These are phyloP conservation scores for Merluccius polli DNA, from an alignment of 2,797 vertebrate genomes.

Conservation along the genomic window DNA sequence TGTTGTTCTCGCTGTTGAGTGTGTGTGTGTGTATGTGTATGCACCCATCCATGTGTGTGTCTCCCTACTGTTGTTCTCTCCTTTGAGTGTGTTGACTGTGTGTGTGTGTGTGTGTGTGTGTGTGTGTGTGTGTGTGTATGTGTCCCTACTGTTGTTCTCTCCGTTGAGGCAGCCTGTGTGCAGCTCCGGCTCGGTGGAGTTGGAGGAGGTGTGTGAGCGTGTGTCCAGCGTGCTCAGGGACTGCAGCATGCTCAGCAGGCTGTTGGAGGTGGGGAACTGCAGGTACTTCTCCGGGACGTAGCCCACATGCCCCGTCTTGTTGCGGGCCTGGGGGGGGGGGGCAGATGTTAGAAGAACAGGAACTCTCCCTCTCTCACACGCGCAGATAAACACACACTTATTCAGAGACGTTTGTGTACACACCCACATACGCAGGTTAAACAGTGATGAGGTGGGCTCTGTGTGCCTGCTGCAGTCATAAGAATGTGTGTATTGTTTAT, in stretches of 20 bases:
- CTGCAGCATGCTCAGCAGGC: conserved; percentile 94
- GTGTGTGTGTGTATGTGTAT: neutral
- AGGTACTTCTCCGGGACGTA: conserved; percentile 98
- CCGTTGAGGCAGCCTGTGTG: conserved; percentile 78
- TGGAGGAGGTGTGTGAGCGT: conserved; percentile 91
- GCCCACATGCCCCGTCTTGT: conserved; percentile 89
- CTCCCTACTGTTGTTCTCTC: neutral
- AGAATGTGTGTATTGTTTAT: conserved; percentile 1
- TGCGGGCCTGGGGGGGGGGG: conserved; percentile 78
- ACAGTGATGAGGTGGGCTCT: no score
- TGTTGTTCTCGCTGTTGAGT: conserved; percentile 1
- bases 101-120: neutral
- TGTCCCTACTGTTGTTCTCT: conserved; percentile 79
- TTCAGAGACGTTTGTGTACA: neutral
- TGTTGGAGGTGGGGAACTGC: conserved; percentile 92
- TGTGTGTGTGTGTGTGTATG: neutral
- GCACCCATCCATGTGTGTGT: neutral
- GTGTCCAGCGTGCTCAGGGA: conserved; percentile 86
- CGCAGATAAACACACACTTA: neutral
- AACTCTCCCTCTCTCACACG: neutral
- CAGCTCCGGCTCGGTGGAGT: conserved; percentile 86
- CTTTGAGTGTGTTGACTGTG: conserved; percentile 4
- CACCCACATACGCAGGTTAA: conserved; percentile 2
- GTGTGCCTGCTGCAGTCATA: neutral
- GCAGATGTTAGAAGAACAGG: neutral